These are phyloP conservation scores for Euglossa dilemma DNA, from an alignment of 1,140 invertebrate genomes.

Conservation along the genomic window DNA sequence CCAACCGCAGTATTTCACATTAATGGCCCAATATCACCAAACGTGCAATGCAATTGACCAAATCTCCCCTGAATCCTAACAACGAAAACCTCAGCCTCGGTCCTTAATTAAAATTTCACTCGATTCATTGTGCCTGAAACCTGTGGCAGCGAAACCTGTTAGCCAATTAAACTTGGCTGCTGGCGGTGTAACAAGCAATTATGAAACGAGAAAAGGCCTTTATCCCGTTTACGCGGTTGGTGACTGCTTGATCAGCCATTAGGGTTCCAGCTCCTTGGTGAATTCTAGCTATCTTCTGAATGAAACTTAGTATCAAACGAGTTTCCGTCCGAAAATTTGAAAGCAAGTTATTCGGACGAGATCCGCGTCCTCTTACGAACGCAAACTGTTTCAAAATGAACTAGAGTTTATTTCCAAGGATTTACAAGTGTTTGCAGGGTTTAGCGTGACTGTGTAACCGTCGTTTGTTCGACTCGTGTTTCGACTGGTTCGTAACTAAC, in stretches of 20 bases:
- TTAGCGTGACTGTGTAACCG: no score
- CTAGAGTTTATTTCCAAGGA: no score
- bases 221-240: conserved; percentile 15
- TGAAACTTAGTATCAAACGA: no score
- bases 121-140: neutral
- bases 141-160: neutral
- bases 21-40: neutral
- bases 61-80: neutral
- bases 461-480: no score
- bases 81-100: neutral
- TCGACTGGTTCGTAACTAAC: no score
- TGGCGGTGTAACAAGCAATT: conserved; percentile 13
- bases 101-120: conserved; percentile 3
- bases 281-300: no score
- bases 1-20: neutral
- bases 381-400: no score
- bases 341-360: no score
- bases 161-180: conserved; percentile 5
- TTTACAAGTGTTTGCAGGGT: no score
- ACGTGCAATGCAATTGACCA: neutral
- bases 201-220: conserved; percentile 18
- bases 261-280: neutral
- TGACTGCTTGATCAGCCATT: conserved; percentile 7
- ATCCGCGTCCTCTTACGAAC: no score
- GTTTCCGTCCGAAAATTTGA: no score